Base-by-base conservation (phyloP, 2,888 invertebrate species). In the Parthenolecanium corni region DNA sequence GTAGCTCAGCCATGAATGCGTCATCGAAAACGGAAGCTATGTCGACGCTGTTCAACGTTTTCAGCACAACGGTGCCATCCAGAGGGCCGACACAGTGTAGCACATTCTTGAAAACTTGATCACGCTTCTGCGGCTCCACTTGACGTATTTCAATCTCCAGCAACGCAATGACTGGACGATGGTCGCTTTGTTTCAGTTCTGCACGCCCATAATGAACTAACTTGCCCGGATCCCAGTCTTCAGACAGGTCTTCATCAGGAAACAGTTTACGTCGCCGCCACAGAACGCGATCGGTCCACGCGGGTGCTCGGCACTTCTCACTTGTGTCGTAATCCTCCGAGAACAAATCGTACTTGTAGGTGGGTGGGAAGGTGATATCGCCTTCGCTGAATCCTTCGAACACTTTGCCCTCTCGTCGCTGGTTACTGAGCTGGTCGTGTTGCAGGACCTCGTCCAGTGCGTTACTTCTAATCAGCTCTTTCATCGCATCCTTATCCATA, bases 291-390 rank as follows among this genome's bases (percentile, higher is more conserved):
- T 98, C 98, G 0, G 98, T 98, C 95, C 95, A 98, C 3, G 98
- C 97, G 0, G 98, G 98, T 1, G 92, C 89, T 64, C 97, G 81
- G 72, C 86, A 85, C 75, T 98, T 98, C 73, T 99, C 98, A 72
- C 96, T 96, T 0, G 98, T 97, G 74, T 98, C 98, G 73, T 96
- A 98, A 75, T 97, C 96, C 73, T 97, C 94, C 70, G 94, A 95
- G 73, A 97, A 97, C 63, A 96, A 77, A 77, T 98, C 98, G 73
- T 98, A 98, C 73, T 98, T 99, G 74, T 98, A 98, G 0, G 98
- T 98, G 0, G 98, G 98, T 14, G 89, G 82, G 74, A 98, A 98
- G 49, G 80, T 83, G 36, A 96, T 84, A 58, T 85, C 84, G 0
- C 94, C 97, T 77, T 99, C 98, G 62, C 83, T 79, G 73, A 93